Percentiles rank a stretch among this genome's conserved stretches.
Conservation (phyloP, 2,888 invertebrate genomes). For the Osmoderma eremita region DNA sequence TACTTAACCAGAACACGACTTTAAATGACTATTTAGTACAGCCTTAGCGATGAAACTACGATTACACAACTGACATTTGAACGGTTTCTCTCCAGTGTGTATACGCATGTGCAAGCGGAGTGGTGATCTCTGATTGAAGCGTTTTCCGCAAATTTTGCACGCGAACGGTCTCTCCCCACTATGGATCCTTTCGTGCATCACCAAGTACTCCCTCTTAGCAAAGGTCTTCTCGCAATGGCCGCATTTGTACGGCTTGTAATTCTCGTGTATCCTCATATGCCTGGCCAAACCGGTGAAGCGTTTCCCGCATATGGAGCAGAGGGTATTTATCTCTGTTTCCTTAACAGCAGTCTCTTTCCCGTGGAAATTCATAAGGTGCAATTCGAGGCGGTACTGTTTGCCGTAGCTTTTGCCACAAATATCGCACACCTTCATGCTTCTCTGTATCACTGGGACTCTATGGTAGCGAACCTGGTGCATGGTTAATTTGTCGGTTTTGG, state of each 20-base stretch:
- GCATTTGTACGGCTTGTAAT: conserved; percentile 52
- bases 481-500: no score
- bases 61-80: conserved; percentile 67
- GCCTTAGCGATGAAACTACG: conserved; percentile 69
- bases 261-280: conserved; percentile 52
- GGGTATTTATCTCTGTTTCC: no score
- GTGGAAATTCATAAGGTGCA: no score
- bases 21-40: conserved; percentile 58
- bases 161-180: conserved; percentile 53
- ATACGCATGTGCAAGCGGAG: conserved; percentile 52
- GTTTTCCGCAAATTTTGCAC: conserved; percentile 51
- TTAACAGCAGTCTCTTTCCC: no score
- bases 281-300: conserved; percentile 50
- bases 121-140: conserved; percentile 50
- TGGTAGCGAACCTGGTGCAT: no score
- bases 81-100: conserved; percentile 55
- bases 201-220: conserved; percentile 51
- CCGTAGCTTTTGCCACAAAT: no score
- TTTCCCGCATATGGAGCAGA: no score
- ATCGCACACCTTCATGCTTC: no score
- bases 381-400: no score
- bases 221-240: conserved; percentile 53
- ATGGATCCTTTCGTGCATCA: conserved; percentile 52
- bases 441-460: no score
- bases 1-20: no score